These are phyloP conservation scores for Hydrolagus affinis DNA, from an alignment of 2,113 vertebrate species.

Conservation along the genomic window DNA sequence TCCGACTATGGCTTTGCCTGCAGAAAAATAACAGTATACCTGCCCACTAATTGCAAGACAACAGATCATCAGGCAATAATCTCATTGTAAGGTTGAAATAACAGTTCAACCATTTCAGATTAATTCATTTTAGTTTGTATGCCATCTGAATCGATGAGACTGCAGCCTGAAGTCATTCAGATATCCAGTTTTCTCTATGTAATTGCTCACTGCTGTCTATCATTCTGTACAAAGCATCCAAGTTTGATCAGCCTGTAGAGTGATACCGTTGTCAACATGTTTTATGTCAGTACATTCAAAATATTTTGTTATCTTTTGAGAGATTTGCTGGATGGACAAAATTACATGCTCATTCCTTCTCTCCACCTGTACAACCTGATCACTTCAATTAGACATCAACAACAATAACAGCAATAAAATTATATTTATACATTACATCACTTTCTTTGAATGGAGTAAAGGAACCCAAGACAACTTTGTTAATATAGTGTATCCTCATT, in stretches of 20 bases:
- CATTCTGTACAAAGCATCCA: background rate
- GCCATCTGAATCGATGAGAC: background rate
- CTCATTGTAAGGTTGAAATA: no score
- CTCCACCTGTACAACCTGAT: background rate
- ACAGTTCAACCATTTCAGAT: no score
- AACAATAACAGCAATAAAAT: no score
- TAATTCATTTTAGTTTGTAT: no score
- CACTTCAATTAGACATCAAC: background rate
- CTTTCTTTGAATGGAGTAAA: background rate
- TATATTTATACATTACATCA: no score
- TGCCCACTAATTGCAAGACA: no score
- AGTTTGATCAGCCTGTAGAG: background rate
- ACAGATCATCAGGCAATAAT: no score
- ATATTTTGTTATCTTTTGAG: background rate
- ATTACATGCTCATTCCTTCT: no score
- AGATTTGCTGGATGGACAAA: background rate
- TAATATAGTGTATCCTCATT: no score
- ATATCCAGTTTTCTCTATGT: background rate
- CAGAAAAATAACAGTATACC: no score
- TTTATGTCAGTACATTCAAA: background rate
- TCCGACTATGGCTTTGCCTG: no score
- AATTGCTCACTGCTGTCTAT: background rate
- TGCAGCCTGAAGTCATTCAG: background rate
- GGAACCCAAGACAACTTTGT: background rate
- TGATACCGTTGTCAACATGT: background rate